phyloP scores from a whole-genome alignment of 2,797 vertebrate species.

The Rhinella marina region DNA sequence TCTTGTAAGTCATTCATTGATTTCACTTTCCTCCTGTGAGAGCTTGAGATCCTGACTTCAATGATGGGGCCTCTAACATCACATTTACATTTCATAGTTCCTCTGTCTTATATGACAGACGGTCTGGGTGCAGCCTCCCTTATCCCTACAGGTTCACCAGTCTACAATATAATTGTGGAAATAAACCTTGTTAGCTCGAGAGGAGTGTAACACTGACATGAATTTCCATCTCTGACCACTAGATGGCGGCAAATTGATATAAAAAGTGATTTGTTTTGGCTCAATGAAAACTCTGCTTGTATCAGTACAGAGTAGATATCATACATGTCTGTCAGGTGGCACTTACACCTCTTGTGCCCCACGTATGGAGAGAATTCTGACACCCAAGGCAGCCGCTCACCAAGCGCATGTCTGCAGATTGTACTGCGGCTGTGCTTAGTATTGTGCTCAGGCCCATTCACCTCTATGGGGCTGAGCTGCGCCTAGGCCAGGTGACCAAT shows the following conservation, averaged over 20 bases:
- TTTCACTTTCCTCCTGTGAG: not conserved
- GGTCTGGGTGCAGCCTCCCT: not conserved
- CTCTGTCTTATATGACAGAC: not conserved
- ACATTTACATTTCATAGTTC: not conserved
- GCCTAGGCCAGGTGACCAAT: too few relatives aligned
- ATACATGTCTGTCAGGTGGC: too few relatives aligned
- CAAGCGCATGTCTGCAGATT: too few relatives aligned
- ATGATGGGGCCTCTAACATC: not conserved
- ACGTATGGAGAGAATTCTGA: too few relatives aligned
- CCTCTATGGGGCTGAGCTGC: too few relatives aligned
- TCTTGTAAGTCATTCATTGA: too few relatives aligned
- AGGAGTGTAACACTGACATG: not conserved
- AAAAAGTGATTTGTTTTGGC: not conserved
- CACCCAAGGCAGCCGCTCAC: too few relatives aligned
- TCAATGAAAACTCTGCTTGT: not conserved
- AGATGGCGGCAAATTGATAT: slow-evolving; percentile 9
- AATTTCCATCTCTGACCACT: not conserved
- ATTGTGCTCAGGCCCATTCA: too few relatives aligned
- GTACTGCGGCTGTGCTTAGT: too few relatives aligned
- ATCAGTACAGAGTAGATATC: too few relatives aligned
- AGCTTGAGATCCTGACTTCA: not conserved
- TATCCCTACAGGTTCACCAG: not conserved
- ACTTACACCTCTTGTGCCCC: too few relatives aligned
- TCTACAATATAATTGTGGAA: too few relatives aligned
- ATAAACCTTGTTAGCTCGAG: not conserved